phyloP scores from a whole-genome alignment of 1,140 invertebrate genomes.

The Streblospio benedicti region DNA sequence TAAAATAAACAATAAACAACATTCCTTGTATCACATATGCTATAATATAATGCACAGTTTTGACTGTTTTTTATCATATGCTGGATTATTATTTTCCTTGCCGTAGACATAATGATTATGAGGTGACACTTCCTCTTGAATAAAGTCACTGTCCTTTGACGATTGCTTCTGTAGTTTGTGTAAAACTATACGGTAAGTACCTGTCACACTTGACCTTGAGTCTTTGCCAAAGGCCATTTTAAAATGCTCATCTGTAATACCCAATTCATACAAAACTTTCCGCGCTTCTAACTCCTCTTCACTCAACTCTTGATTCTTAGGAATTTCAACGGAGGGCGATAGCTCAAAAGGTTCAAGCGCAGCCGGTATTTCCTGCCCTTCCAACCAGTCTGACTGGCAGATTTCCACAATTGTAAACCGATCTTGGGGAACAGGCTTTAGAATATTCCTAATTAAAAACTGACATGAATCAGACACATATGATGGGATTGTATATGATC shows the following conservation, averaged over 20 bases:
- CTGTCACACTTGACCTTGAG: conserved; percentile 51
- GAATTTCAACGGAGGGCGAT: conserved; percentile 7
- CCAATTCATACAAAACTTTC: conserved; percentile 48
- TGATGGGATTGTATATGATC: conserved; percentile 50
- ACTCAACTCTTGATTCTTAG: conserved; percentile 26
- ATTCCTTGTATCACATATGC: neutral
- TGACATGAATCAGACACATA: conserved; percentile 43
- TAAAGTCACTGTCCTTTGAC: neutral
- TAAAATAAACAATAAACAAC: too few relatives aligned
- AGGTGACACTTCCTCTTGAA: too few relatives aligned
- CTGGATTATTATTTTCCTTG: conserved; percentile 1
- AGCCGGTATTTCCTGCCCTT: conserved; percentile 38
- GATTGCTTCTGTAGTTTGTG: conserved; percentile 48
- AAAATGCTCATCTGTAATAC: conserved; percentile 52
- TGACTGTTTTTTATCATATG: neutral
- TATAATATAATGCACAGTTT: conserved; percentile 6
- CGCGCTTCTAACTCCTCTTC: conserved; percentile 46
- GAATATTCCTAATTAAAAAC: conserved; percentile 47
- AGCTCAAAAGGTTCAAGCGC: conserved; percentile 39
- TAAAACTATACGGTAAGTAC: conserved; percentile 55
- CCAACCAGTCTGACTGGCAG: conserved; percentile 50
- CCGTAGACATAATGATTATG: too few relatives aligned
- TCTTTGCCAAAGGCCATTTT: conserved; percentile 46
- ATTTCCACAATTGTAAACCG: conserved; percentile 51
- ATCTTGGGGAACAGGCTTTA: conserved; percentile 49